phyloP scores from a whole-genome alignment of 2,888 invertebrate species.

The Nemurella pictetii region DNA sequence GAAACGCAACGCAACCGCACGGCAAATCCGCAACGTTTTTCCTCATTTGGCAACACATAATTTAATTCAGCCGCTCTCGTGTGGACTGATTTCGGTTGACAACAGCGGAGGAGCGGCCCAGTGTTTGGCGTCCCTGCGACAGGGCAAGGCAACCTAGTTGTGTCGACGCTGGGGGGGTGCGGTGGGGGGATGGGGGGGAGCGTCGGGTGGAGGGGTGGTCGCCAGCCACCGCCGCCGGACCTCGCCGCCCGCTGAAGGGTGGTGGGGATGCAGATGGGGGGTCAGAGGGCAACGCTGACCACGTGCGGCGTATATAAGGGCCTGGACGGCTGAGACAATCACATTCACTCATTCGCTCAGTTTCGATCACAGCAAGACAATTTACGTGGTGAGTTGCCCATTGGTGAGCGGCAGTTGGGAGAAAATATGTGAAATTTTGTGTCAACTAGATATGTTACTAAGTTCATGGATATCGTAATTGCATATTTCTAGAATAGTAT shows the following conservation, averaged over 20 bases:
- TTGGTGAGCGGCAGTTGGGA: background rate
- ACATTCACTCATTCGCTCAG: constrained; percentile 8
- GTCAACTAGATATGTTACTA: too few species aligned
- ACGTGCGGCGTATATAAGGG: constrained; percentile 21
- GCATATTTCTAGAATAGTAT: too few species aligned
- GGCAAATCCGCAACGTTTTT: too few species aligned
- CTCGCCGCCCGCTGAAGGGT: background rate
- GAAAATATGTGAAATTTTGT: background rate
- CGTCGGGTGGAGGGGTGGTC: background rate
- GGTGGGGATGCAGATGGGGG: constrained; percentile 3
- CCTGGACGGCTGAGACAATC: constrained; percentile 16
- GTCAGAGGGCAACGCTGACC: constrained; percentile 18
- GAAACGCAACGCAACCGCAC: too few species aligned
- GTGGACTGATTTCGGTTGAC: background rate
- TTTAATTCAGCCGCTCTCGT: background rate
- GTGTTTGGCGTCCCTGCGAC: background rate
- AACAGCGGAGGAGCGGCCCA: background rate
- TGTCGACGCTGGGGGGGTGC: background rate
- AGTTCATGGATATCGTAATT: too few species aligned
- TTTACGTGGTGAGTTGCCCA: background rate
- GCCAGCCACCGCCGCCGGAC: background rate
- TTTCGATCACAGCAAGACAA: background rate
- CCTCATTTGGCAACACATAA: too few species aligned
- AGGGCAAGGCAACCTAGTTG: constrained; percentile 9
- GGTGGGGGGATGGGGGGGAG: background rate